Base-by-base conservation (phyloP, 2,888 invertebrate species). In the Polymixis lichenea region DNA sequence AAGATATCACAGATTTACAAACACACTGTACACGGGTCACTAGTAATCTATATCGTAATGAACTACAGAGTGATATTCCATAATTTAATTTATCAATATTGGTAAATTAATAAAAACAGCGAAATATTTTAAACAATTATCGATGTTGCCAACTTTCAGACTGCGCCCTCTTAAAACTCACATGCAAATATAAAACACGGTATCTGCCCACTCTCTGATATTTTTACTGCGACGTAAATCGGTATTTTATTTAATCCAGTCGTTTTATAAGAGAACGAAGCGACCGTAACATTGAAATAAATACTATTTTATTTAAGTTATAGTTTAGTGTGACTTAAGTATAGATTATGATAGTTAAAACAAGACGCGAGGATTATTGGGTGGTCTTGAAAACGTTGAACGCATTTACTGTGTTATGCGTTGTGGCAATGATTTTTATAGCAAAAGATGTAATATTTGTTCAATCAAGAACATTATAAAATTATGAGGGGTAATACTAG, bases 171-270 rank as follows among this genome's bases (percentile, higher is more conserved):
- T 53, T 28, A 38, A 38, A 62, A 38, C 8, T 62, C 17, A 62
- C n/a, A 32, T 11, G 32, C 46, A 46, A 66, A 70, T 61, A 71
- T 61, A 49, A 71, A 71, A 77, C 76, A 51, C 9, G 22, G 25
- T 66, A 78, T 68, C 53, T 67, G 32, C 84, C 83, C 80, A 70
- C 77, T 28, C 25, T 77, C 73, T 19, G 89, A 83, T 86, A 85
- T 70, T 85, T 93, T 93, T 88, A 92, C 88, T 85, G 83, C 86
- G 72, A 77, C 89, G 90, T 92, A 92, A 93, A 93, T 91, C 89
- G 85, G 46, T 67, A 77, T 85, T 89, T 91, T 92, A 91, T 91
- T 90, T 87, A 87, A 85, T 85, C 82, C 76, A 79, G 82, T 38
- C 73, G 61, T 60, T 66, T 72, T 72, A 60, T 46, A 67, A 43